A percentile compares a stretch with the other conserved stretches of the same genome.
Conservation (phyloP, 2,113 vertebrate species). For the Sciurus niger region DNA sequence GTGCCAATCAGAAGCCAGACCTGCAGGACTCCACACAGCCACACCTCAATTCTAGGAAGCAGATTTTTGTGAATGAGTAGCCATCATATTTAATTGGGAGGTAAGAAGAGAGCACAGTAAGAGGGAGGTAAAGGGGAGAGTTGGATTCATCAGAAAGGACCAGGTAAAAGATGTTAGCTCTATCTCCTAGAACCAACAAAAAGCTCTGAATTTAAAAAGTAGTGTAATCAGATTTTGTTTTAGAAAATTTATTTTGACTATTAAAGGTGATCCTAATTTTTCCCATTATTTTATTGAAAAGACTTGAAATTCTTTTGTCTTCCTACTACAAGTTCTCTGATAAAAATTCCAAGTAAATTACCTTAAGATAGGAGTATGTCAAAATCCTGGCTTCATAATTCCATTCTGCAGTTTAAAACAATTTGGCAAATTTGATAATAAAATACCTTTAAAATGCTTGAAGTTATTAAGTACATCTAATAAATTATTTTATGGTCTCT, state of each 20-base stretch:
- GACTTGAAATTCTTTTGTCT: background rate
- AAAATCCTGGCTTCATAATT: background rate
- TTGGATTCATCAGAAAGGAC: background rate
- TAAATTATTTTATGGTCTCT: background rate
- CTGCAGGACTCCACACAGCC: background rate
- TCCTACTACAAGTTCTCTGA: background rate
- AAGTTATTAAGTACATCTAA: background rate
- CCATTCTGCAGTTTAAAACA: constrained; percentile 22
- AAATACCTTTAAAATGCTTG: constrained; percentile 2
- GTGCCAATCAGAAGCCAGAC: background rate
- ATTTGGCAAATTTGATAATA: background rate
- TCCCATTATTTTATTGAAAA: background rate
- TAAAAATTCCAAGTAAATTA: background rate
- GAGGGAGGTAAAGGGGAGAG: background rate
- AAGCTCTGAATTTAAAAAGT: background rate
- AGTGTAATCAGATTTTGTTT: background rate
- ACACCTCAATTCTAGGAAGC: background rate
- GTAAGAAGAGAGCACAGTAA: background rate
- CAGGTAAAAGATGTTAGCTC: background rate
- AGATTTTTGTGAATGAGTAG: background rate
- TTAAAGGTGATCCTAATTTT: background rate
- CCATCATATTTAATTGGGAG: no score
- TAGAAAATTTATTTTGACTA: background rate
- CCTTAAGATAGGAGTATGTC: background rate
- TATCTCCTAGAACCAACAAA: background rate